Evolutionary conservation across 2,888 invertebrate species (phyloP).

Genomic region (Diloba caeruleocephala): DNA sequence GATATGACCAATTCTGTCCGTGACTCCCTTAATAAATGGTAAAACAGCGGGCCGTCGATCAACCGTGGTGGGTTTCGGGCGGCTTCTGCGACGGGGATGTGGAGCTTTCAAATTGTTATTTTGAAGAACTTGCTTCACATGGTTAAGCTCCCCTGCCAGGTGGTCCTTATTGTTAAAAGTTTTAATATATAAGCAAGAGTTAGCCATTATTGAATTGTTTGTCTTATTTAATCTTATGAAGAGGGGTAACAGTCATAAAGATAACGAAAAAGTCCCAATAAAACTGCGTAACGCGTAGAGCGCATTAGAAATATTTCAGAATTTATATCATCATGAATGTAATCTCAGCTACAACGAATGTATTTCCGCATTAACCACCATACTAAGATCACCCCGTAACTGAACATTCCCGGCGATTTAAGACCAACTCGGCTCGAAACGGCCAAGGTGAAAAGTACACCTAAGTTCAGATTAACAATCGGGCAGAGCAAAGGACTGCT

Average conservation of each 20-base stretch:
- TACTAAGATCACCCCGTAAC: slow-evolving; percentile 62
- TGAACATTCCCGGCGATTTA: slow-evolving; percentile 69
- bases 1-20: no score
- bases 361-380: slow-evolving; percentile 26
- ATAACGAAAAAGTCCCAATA: neutral
- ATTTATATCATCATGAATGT: neutral
- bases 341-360: slow-evolving; percentile 18
- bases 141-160: no score
- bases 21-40: no score
- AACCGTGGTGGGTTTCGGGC: no score
- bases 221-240: neutral
- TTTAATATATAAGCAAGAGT: slow-evolving; percentile 11
- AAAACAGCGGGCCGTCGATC: no score
- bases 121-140: no score
- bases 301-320: slow-evolving; percentile 2
- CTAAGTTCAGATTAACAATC: slow-evolving; percentile 85
- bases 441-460: slow-evolving; percentile 82
- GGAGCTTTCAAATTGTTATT: no score
- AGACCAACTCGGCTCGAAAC: slow-evolving; percentile 65
- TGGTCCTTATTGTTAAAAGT: no score
- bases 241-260: neutral
- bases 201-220: neutral
- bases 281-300: no score
- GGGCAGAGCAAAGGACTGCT: slow-evolving; percentile 70
- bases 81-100: no score